Percentiles rank a stretch among this genome's conserved stretches.
phyloP scores from a whole-genome alignment of 2,113 vertebrate genomes.

The Nycticryphes semicollaris region DNA sequence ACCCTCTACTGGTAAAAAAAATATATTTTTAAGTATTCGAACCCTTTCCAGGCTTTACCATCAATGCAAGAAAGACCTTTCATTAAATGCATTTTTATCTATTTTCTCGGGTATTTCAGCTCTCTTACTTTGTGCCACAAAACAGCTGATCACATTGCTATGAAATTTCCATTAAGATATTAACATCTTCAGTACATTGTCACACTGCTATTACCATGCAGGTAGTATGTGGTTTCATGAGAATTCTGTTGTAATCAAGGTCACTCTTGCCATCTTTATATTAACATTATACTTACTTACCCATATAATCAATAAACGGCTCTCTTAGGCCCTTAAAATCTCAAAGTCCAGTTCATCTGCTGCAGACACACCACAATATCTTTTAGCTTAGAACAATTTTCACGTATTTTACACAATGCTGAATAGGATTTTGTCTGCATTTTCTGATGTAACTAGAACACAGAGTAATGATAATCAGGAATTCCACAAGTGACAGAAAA shows the following conservation, averaged over 20 bases:
- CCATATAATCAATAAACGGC: not conserved
- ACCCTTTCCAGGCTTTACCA: not conserved
- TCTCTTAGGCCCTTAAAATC: not conserved
- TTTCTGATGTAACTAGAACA: not conserved
- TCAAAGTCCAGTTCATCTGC: not conserved
- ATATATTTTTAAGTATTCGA: not conserved
- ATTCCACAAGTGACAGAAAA: not conserved
- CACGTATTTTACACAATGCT: not conserved
- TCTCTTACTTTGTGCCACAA: not conserved
- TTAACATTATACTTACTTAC: not conserved
- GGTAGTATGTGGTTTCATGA: not conserved
- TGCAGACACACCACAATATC: not conserved
- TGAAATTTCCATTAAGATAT: not conserved
- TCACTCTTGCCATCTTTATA: not conserved
- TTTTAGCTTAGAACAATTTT: not conserved
- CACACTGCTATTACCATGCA: not conserved
- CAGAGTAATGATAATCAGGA: not conserved
- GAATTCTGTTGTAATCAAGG: not conserved
- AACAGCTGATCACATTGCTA: not conserved
- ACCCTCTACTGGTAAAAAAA: constrained; percentile 56
- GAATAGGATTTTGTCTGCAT: not conserved
- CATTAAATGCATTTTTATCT: not conserved
- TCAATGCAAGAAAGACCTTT: not conserved
- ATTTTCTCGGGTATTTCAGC: not conserved
- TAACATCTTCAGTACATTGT: not conserved